Percentiles rank a stretch among this genome's conserved stretches.
Evolutionary conservation across 2,888 invertebrate genomes (phyloP).

Genomic region (Asteroscopus sphinx): DNA sequence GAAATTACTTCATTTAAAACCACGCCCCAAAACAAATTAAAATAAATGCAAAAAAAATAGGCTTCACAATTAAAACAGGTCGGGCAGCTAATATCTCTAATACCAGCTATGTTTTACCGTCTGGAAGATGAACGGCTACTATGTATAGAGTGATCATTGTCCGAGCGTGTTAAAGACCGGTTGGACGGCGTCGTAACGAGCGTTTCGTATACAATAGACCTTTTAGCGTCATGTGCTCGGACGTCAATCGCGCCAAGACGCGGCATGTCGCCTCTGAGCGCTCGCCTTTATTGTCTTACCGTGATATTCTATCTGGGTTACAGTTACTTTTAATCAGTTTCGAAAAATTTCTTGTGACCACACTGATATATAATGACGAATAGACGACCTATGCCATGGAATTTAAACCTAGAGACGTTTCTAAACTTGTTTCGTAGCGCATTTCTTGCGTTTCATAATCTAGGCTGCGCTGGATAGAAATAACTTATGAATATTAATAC

Average conservation of each 20-base stretch:
- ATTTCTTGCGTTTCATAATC: slow-evolving; percentile 50
- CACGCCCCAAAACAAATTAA: slow-evolving; percentile 41
- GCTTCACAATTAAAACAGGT: slow-evolving; percentile 63
- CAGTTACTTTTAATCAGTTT: slow-evolving; percentile 54
- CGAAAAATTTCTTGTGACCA: slow-evolving; percentile 45
- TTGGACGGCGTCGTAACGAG: slow-evolving; percentile 84
- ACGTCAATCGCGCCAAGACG: slow-evolving; percentile 83
- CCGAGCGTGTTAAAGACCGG: slow-evolving; percentile 88
- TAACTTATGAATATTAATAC: slow-evolving; percentile 50
- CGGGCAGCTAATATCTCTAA: slow-evolving; percentile 63
- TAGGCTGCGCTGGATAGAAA: slow-evolving; percentile 37
- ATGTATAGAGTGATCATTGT: slow-evolving; percentile 88
- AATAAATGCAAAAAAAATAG: slow-evolving; percentile 43
- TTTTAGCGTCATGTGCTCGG: slow-evolving; percentile 87
- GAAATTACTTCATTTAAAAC: slow-evolving; percentile 40
- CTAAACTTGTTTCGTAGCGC: slow-evolving; percentile 40
- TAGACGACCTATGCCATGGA: slow-evolving; percentile 37
- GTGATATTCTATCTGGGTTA: slow-evolving; percentile 47
- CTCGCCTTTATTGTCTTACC: slow-evolving; percentile 76
- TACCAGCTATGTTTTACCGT: slow-evolving; percentile 60
- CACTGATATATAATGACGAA: slow-evolving; percentile 47
- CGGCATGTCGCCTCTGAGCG: slow-evolving; percentile 71
- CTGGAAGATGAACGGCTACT: slow-evolving; percentile 75
- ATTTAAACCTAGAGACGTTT: slow-evolving; percentile 29
- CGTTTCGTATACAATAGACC: slow-evolving; percentile 89